Evolutionary conservation across 2,888 invertebrate species (phyloP).

Genomic region (Ceriagrion tenellum): DNA sequence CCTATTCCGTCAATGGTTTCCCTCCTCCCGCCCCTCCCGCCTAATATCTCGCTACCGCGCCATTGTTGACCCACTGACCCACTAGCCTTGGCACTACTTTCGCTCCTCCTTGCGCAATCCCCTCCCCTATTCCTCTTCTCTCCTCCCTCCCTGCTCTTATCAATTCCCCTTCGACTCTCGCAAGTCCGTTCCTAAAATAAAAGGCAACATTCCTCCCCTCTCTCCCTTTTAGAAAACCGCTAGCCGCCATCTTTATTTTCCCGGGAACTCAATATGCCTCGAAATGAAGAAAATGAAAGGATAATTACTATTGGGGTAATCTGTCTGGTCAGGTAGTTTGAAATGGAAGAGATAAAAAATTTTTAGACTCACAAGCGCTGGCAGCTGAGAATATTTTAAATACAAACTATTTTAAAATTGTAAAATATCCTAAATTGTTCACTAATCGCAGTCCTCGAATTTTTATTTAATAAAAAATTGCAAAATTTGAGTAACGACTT

Average conservation of each 20-base stretch:
- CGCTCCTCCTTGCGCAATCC: conserved; percentile 67
- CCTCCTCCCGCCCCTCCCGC: not conserved
- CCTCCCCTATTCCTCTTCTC: not conserved
- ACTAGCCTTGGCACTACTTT: conserved; percentile 72
- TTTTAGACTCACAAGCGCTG: too few species aligned
- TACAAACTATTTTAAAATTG: too few species aligned
- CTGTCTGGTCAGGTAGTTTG: too few species aligned
- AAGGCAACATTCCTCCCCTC: not conserved
- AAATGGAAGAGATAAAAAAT: too few species aligned
- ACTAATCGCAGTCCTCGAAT: too few species aligned
- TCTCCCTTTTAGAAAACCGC: not conserved
- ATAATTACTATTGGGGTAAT: too few species aligned
- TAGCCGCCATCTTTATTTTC: not conserved
- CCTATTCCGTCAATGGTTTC: not conserved
- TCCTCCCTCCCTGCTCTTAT: conserved; percentile 36
- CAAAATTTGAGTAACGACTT: too few species aligned
- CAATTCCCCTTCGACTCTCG: not conserved
- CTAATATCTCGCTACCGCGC: not conserved
- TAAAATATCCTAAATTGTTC: too few species aligned
- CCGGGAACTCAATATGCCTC: not conserved
- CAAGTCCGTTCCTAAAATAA: conserved; percentile 10
- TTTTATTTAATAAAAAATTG: too few species aligned
- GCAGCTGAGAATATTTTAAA: too few species aligned
- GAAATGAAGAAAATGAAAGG: not conserved
- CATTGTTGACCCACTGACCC: conserved; percentile 70